Evolutionary conservation across 2,113 vertebrate genomes (phyloP), one percentile per base, ranked within the genome.

Genomic region (Silurus meridionalis): DNA sequence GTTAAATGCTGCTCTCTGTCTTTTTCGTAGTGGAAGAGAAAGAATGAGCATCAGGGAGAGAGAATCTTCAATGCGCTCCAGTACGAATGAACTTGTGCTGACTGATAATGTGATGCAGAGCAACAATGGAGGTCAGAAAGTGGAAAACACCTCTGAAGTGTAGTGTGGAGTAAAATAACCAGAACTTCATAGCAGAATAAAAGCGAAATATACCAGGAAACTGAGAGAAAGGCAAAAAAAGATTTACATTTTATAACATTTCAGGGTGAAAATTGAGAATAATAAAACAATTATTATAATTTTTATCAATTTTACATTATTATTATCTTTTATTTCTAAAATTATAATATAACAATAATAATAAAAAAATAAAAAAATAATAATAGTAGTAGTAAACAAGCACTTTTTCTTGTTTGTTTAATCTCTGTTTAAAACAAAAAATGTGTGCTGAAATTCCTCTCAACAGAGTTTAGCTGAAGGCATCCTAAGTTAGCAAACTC

Each of bases 1-100:
- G 87, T 88, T 88, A 85, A 87, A 85, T 84, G 83, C 80, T 83
- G 28, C n/a, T 69, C 86, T 85, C 78, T 75, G 83, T 78, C 84
- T 84, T 67, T 83, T 83, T 66, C 77, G 79, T 75, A 83, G 83
- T 83, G 37, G 64, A 82, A 58, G 58, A 50, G 77, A 85, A 80
- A 72, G 85, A 25, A 83, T 80, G 81, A 83, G 83, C 21, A 13
- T 79, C 71, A 82, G 67, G 61, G 71, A 53, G 58, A 83, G 82
- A 57, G 71, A 80, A 85, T 86, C 58, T 77, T 75, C 85, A 55
- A 53, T 82, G 69, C 37, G 69, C 85, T 83, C 60, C 28, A 77
- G 83, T 85, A 75, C 61, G 48, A 64, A 86, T 86, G 85, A 75
- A 67, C 21, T 74, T 69, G 66, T 66, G 72, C 83, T 84, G 80